Base-by-base conservation (phyloP, 2,113 vertebrate species). In the Lycaon pictus region DNA sequence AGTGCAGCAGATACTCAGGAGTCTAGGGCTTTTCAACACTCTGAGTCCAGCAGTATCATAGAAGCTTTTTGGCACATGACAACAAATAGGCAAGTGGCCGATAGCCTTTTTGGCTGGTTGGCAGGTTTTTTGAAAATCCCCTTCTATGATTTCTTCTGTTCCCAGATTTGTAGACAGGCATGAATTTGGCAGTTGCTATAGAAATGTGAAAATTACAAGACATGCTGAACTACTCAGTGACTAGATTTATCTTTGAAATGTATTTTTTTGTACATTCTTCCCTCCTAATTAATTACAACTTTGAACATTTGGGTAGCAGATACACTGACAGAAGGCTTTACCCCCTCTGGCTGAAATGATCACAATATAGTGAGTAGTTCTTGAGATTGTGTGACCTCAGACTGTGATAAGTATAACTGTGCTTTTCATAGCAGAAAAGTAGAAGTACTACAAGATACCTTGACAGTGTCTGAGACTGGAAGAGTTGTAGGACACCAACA, bases 201-300 rank as follows among this genome's bases (percentile, higher is more conserved):
- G 95, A 97, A 95, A 96, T 94, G 71, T 43, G 82, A 89, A 96
- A 97, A 96, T 97, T 93, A 92, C 85, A 96, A 95, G 95, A 94
- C 55, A 71, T 16, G 43, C 55, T 77, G 65, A 97, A 95, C 72
- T 80, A 69, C 81, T 98, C 71, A 48, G 35, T 69, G 81, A 95
- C 92, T 95, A 97, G 96, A 94, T 96, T 97, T 95, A 96, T 96
- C 96, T 95, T 95, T 88, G 95, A 98, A 96, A 98, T 92, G 32
- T 60, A 86, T 96, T 97, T 65, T 65, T 97, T 92, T 76, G 65
- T 88, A 43, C 29, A n/a, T 95, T 85, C 89, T 97, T 96, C 35
- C 65, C 48, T 96, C 81, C 96, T 97, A 95, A 96, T 97, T 98
- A 97, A 98, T 98, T 95, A 96, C 29, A 96, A 81, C 95, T 90